phyloP scores from a whole-genome alignment of 2,888 invertebrate species.

The Aporophyla nigra region DNA sequence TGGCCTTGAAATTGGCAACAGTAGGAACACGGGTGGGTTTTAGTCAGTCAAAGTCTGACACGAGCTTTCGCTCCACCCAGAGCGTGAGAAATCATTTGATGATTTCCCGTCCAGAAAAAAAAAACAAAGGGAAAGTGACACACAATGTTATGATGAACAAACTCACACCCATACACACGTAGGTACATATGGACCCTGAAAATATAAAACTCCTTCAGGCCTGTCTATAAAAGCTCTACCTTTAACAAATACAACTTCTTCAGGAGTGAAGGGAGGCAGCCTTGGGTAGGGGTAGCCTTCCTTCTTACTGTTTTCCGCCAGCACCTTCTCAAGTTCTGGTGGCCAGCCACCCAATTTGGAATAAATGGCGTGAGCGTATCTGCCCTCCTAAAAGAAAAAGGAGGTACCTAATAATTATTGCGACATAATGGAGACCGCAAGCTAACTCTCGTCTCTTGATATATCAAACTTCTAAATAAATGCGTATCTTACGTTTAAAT shows the following conservation, averaged over 20 bases:
- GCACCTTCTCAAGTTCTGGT: constrained; percentile 66
- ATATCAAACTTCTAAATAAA: background rate
- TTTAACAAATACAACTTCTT: constrained; percentile 55
- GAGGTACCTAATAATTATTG: background rate
- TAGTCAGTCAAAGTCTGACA: too few species aligned
- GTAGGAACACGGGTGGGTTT: too few species aligned
- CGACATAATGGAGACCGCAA: background rate
- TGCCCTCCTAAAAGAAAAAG: constrained; percentile 59
- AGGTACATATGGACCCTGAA: background rate
- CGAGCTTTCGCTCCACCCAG: too few species aligned
- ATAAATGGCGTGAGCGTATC: constrained; percentile 74
- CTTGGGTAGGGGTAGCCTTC: constrained; percentile 70
- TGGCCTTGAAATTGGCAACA: too few species aligned
- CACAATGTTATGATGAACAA: background rate
- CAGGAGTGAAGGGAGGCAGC: constrained; percentile 67
- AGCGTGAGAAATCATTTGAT: too few species aligned
- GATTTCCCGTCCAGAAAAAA: too few species aligned
- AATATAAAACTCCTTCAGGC: background rate
- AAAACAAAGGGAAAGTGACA: too few species aligned
- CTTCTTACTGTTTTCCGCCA: constrained; percentile 71
- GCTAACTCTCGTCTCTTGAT: background rate
- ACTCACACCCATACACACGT: background rate
- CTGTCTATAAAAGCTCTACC: constrained; percentile 33
- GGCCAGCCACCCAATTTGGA: constrained; percentile 81
- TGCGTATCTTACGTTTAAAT: too few species aligned